Evolutionary conservation across 2,888 invertebrate genomes (phyloP).

Genomic region (Eilema caniola): DNA sequence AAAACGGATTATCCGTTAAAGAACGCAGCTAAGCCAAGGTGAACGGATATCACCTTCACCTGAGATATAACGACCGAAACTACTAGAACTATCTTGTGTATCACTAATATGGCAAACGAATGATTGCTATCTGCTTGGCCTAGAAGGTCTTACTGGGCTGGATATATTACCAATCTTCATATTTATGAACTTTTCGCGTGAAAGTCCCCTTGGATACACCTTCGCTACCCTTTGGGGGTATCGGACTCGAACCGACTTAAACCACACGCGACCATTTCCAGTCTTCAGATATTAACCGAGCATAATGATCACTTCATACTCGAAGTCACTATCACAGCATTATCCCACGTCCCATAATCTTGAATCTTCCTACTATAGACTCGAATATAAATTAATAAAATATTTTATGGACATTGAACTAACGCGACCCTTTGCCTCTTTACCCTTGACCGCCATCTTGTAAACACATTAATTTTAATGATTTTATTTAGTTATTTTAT

Average conservation of each 20-base stretch:
- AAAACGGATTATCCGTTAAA: neutral
- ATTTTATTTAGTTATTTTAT: conserved; percentile 19
- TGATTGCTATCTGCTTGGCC: neutral
- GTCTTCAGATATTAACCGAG: neutral
- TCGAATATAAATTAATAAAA: neutral
- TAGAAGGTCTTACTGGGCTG: too few species aligned
- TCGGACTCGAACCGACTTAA: too few species aligned
- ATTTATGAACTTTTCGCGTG: too few species aligned
- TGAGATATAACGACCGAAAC: too few species aligned
- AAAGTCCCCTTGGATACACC: too few species aligned
- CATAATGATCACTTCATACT: neutral
- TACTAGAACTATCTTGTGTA: too few species aligned
- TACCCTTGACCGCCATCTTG: conserved; percentile 17
- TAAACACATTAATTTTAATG: conserved; percentile 5
- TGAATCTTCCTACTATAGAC: neutral
- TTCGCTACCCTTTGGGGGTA: too few species aligned
- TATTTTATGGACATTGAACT: conserved; percentile 14
- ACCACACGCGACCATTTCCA: too few species aligned
- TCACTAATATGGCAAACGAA: neutral
- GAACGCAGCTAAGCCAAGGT: neutral
- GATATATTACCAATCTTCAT: too few species aligned
- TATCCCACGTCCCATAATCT: neutral
- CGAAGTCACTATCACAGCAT: neutral
- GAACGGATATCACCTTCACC: neutral
- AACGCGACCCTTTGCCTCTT: conserved; percentile 36